These are phyloP conservation scores for Salpingus planirostris DNA, from an alignment of 2,888 invertebrate genomes.

Conservation along the genomic window DNA sequence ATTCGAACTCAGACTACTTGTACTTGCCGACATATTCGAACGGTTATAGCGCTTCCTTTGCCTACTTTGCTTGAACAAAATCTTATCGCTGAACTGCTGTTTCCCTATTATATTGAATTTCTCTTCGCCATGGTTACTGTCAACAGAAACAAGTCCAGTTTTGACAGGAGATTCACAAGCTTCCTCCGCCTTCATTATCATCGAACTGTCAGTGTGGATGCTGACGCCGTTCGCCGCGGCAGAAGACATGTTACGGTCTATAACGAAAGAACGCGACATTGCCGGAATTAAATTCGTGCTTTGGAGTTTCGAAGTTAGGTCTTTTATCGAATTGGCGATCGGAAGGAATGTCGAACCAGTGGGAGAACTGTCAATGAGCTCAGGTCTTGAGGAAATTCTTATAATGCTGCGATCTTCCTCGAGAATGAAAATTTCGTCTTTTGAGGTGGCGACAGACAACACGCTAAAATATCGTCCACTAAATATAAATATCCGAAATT, in stretches of 20 bases:
- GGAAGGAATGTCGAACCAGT: not conserved
- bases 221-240: conserved; percentile 23
- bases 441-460: conserved; percentile 51
- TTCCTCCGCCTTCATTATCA: conserved; percentile 59
- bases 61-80: conserved; percentile 54
- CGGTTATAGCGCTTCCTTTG: conserved; percentile 39
- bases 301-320: conserved; percentile 35
- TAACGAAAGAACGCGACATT: conserved; percentile 29
- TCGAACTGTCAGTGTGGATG: conserved; percentile 41
- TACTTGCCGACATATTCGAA: conserved; percentile 24
- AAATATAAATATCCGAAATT: conserved; percentile 1
- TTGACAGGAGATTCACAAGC: conserved; percentile 63
- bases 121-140: conserved; percentile 24
- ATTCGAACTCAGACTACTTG: conserved; percentile 29
- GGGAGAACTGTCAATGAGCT: conserved; percentile 32
- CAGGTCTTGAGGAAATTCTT: conserved; percentile 68
- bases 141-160: conserved; percentile 39
- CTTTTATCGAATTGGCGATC: conserved; percentile 20
- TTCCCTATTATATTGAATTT: conserved; percentile 63
- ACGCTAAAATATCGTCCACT: conserved; percentile 39
- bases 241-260: too few species aligned
- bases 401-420: conserved; percentile 71
- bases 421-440: conserved; percentile 73
- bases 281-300: conserved; percentile 32
- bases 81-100: conserved; percentile 62